A percentile compares a stretch with the other conserved stretches of the same genome.
Conservation (phyloP, 2,888 invertebrate species). For the Rhagonycha lutea region DNA sequence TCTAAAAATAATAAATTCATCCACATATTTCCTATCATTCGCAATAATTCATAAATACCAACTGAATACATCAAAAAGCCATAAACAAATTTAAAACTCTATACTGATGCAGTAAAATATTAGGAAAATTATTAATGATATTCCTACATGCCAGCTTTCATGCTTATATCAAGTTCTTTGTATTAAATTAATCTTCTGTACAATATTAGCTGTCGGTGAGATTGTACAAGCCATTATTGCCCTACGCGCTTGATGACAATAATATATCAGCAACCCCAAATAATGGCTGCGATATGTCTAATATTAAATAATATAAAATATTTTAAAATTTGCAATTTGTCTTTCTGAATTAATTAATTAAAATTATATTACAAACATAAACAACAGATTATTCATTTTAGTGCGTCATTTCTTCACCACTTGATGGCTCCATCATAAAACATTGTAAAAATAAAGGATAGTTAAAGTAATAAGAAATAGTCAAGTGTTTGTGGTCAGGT, state of each 20-base stretch:
- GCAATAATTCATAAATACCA: neutral
- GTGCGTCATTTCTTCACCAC: neutral
- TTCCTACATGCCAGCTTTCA: slow-evolving; percentile 25
- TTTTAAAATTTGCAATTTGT: slow-evolving; percentile 25
- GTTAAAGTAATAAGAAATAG: neutral
- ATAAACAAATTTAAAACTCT: neutral
- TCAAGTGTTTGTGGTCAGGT: slow-evolving; percentile 21
- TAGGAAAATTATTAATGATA: slow-evolving; percentile 19
- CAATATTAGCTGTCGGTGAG: slow-evolving; percentile 45
- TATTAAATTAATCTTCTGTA: slow-evolving; percentile 46
- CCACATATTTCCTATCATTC: too few species aligned
- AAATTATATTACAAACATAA: neutral
- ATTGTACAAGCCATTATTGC: slow-evolving; percentile 40
- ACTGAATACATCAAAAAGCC: neutral
- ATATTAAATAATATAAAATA: slow-evolving; percentile 47
- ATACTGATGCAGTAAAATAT: neutral
- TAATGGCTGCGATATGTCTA: slow-evolving; percentile 48
- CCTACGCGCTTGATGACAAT: slow-evolving; percentile 44
- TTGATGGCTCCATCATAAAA: neutral
- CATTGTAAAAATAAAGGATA: neutral
- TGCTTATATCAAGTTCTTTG: slow-evolving; percentile 38
- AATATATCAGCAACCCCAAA: slow-evolving; percentile 48
- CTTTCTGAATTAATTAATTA: slow-evolving; percentile 11
- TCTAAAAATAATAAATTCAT: neutral
- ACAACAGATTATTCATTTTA: neutral